Base-by-base conservation (phyloP, 1,140 invertebrate species). In the Oryctes rhinoceros region DNA sequence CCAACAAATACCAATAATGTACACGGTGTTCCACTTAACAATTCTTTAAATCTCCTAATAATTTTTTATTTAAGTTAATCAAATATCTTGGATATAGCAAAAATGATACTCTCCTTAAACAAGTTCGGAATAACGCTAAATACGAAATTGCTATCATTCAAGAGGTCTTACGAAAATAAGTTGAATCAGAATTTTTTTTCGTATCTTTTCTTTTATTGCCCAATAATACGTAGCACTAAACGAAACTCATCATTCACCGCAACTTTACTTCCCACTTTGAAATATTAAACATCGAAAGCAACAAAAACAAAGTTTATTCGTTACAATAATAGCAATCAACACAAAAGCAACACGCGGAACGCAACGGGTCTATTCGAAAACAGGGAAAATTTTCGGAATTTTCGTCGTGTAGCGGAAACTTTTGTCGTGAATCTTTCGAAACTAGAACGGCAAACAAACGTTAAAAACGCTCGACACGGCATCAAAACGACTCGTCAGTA, bases 391-490 rank as follows among this genome's bases (percentile, higher is more conserved):
- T 59, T n/a, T n/a, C 53, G 53, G 53, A 59, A 59, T 59, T 59
- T n/a, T n/a, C n/a, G n/a, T n/a, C n/a, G n/a, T n/a, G n/a, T 4
- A 44, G 9, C 39, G 53, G 18, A 59, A 59, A 59, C 53, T 59
- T 59, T 59, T 3, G 53, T 59, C 53, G n/a, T 59, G 53, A 18
- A 59, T 59, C 53, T 59, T 59, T 18, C 18, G 15, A 59, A n/a
- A 18, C 53, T 6, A 18, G n/a, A 59, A 15, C 53, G 3, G 18
- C 18, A 59, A 59, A 4, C 10, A 71, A 71, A 71, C 20, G 37
- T 37, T 71, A 71, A 71, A 71, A 24, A 71, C 65, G 18, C 53
- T 59, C 53, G 65, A 37, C 65, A 71, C 24, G 35, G 37, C 65
- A 71, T 71, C 65, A 35, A 71, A 71, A 71, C 65, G 65, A 5